Base-by-base conservation (phyloP, 1,140 invertebrate species). In the Aphelenchoides fujianensis region DNA sequence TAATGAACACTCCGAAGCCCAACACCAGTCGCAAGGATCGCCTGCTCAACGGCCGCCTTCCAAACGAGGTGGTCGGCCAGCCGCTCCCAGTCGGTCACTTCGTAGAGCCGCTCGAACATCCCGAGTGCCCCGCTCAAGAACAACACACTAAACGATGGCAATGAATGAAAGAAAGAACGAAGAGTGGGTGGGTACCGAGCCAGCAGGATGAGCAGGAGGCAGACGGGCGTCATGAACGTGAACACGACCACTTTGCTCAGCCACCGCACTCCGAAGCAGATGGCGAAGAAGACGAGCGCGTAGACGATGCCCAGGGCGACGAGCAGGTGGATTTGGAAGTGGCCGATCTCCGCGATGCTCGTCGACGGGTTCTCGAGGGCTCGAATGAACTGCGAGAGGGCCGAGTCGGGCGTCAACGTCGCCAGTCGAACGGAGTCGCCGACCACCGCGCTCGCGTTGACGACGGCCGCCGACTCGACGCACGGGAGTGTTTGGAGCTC, bases 1-100 rank as follows among this genome's bases (percentile, higher is more conserved):
- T 84, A 68, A 84, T 84, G 31, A 80, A 82, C n/a, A 77, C 81
- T 3, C 82, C 82, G 59, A 85, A 84, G n/a, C n/a, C 82, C 83
- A 34, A 84, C 73, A 31, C 82, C 82, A 53, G 74, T 82, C 28
- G 83, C 82, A 1, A 83, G 68, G 71, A 83, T 76, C 1, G 80
- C 81, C 66, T 83, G 82, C 67, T 83, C 83, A 5, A 84, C 59
- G 19, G 82, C 82, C 27, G 74, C 36, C 57, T 84, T 82, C 82
- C 82, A 83, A 0, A 82, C 53, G 48, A 77, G 57, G 63, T 84
- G 84, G 55, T 83, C 82, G 12, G 59, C 53, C 2, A 83, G 66
- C 23, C 54, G 69, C 9, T 84, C 41, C 82, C 82, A 83, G 66
- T 84, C 73, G 30, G 79, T 78, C 3, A 73, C 68, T 19, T 72